A percentile compares a stretch with the other conserved stretches of the same genome.
phyloP scores from a whole-genome alignment of 2,888 invertebrate genomes.

The Meta bourneti region DNA sequence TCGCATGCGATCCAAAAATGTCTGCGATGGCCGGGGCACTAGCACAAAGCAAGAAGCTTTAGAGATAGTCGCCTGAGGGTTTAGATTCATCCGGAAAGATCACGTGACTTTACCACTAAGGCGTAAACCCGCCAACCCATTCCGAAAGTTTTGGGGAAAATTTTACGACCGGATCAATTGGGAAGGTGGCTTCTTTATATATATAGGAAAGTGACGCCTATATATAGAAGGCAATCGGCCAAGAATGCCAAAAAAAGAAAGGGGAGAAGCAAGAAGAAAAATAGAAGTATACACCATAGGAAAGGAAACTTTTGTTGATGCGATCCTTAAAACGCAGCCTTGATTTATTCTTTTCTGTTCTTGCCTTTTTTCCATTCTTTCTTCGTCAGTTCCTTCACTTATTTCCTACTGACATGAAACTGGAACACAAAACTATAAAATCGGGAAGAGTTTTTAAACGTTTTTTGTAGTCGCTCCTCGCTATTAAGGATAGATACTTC shows the following conservation, averaged over 20 bases:
- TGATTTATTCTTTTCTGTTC: slow-evolving; percentile 60
- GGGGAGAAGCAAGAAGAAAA: neutral
- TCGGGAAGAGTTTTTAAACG: slow-evolving; percentile 59
- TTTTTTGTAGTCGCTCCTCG: slow-evolving; percentile 16
- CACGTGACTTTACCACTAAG: slow-evolving; percentile 74
- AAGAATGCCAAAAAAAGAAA: slow-evolving; percentile 40
- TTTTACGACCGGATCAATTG: slow-evolving; percentile 74
- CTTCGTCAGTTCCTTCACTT: neutral
- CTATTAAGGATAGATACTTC: slow-evolving; percentile 16
- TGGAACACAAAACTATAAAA: slow-evolving; percentile 65
- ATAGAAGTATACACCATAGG: slow-evolving; percentile 9
- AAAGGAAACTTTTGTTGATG: slow-evolving; percentile 68
- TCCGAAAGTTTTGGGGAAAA: slow-evolving; percentile 68
- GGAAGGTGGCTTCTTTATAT: slow-evolving; percentile 65
- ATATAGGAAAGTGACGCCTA: slow-evolving; percentile 72
- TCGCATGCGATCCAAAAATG: slow-evolving; percentile 31
- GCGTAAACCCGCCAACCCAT: slow-evolving; percentile 74
- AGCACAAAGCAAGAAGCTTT: slow-evolving; percentile 42
- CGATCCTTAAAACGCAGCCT: slow-evolving; percentile 65
- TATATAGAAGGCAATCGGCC: slow-evolving; percentile 71
- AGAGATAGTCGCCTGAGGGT: slow-evolving; percentile 69
- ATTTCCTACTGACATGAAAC: slow-evolving; percentile 20
- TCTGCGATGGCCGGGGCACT: neutral
- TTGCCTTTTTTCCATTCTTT: slow-evolving; percentile 45
- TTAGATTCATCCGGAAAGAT: slow-evolving; percentile 74